Evolutionary conservation across 2,888 invertebrate genomes (phyloP), one percentile per base, ranked within the genome.

Genomic region (Euphydryas editha): DNA sequence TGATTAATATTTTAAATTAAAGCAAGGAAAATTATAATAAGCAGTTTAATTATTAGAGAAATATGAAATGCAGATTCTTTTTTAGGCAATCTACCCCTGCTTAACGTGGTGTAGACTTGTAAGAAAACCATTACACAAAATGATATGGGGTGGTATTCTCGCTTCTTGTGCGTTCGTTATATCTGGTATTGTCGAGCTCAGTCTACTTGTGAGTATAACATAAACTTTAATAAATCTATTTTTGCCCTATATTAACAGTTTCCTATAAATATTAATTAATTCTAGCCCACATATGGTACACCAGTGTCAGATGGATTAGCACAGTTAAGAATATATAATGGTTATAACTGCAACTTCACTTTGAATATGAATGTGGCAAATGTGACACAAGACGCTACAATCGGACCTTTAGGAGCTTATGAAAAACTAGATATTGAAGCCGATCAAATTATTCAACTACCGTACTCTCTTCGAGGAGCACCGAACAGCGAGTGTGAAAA

Each of bases 121-220:
- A 24, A 94, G 93, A 62, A 96, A 96, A 62, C 98, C 99, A 0
- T 88, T 99, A 61, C 97, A 98, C 80, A 96, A 97, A 83, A 95
- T 99, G 92, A 95, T 96, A 0, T 93, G 95, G 77, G 99, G 99
- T 7, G 98, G 99, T 49, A 79, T 98, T 20, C 82, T 99, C 1
- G 98, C 98, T 0, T 96, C 96, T 0, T 66, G 95, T 0, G 95
- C 99, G 0, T 99, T 99, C 81, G 88, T 96, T n/a, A 92, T 97
- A 37, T 98, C 99, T 1, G 98, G 96, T 4, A 79, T 97, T n/a
- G 94, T 99, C 0, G 97, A 98, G 84, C 80, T 97, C 0, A 84
- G 94, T 36, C 89, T 98, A 64, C 94, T 97, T 94, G 96, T 95
- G 82, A 77, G 71, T 46, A 21, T 13, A 20, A 11, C 2, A 15